Conservation (phyloP, 2,888 invertebrate genomes). For the Horisme vitalbata region DNA sequence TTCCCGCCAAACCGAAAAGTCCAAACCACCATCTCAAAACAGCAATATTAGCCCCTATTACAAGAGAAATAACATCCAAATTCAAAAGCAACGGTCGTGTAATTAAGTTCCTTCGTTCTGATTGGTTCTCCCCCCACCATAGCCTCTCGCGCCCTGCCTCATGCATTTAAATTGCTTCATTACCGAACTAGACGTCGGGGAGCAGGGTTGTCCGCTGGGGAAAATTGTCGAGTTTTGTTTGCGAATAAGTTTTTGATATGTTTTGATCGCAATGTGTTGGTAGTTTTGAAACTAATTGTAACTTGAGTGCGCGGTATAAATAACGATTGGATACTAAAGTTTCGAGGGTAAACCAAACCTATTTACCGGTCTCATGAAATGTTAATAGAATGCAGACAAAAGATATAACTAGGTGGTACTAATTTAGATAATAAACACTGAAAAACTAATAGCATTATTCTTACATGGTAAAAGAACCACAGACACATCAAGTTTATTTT, state of each 20-base stretch:
- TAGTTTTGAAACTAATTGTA: conserved; percentile 35
- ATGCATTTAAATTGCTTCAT: conserved; percentile 85
- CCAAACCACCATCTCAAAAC: conserved; percentile 24
- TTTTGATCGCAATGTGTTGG: conserved; percentile 34
- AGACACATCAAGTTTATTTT: too few relatives aligned
- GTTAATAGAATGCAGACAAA: too few relatives aligned
- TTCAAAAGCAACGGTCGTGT: conserved; percentile 26
- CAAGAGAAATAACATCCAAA: conserved; percentile 14
- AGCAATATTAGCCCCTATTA: conserved; percentile 26
- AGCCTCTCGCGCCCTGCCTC: conserved; percentile 81
- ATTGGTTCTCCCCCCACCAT: conserved; percentile 68
- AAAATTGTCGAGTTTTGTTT: conserved; percentile 46
- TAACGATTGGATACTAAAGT: conserved; percentile 9
- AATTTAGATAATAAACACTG: too few relatives aligned
- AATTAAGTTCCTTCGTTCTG: conserved; percentile 46
- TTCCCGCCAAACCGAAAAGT: conserved; percentile 26
- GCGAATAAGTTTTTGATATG: conserved; percentile 34
- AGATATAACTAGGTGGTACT: too few relatives aligned
- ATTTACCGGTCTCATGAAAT: too few relatives aligned
- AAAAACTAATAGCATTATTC: too few relatives aligned
- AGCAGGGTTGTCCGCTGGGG: conserved; percentile 73
- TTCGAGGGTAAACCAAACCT: neutral
- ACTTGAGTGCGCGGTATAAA: conserved; percentile 10
- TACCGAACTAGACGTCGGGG: conserved; percentile 76
- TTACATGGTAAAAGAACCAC: too few relatives aligned